Base-by-base conservation (phyloP, 2,888 invertebrate genomes). In the Rhagonycha lutea region DNA sequence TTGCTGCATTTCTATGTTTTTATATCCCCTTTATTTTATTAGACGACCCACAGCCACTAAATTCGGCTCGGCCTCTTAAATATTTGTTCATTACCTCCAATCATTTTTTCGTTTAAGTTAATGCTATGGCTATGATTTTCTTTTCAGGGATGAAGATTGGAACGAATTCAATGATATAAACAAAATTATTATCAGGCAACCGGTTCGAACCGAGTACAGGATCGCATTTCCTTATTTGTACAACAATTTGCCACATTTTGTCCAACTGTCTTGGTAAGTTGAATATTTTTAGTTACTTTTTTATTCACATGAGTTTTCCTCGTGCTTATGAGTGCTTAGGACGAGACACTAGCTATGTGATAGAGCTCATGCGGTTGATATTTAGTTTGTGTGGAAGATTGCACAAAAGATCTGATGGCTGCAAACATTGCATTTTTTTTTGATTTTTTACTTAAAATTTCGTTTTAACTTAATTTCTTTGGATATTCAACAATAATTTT, bases 131-230 rank as follows among this genome's bases (percentile, higher is more conserved):
- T 70, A 69, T 28, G 29, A 28, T 73, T 72, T 75, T 62, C 72
- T 73, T 76, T 79, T 47, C 61, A 95, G 97, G 1, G 99, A 99
- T 89, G 99, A 99, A 89, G 99, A 99, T 87, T 99, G 99, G 99
- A 99, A 99, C 89, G 99, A 99, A 89, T 99, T 99, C 86, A 99
- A 99, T 89, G 99, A 99, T 86, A 99, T 99, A 82, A 99, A 99
- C 88, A 99, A 99, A 89, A 99, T 99, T 83, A 99, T 99, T 80
- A 99, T 99, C 82, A 91, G 99, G 9, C 99, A 99, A 86, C 99
- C 99, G 3, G 96, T 99, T 81, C 92, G 99, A 79, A 99, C 99
- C 0, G 99, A 99, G 88, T 99, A 99, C 87, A 92, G 99, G 82
- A 99, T 99, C 85, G 99, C 99, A 0, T 99, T 99, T 88, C 99